Evolutionary conservation across 2,797 vertebrate genomes (phyloP), one percentile per base, ranked within the genome.

Genomic region (Scolopax rusticola): DNA sequence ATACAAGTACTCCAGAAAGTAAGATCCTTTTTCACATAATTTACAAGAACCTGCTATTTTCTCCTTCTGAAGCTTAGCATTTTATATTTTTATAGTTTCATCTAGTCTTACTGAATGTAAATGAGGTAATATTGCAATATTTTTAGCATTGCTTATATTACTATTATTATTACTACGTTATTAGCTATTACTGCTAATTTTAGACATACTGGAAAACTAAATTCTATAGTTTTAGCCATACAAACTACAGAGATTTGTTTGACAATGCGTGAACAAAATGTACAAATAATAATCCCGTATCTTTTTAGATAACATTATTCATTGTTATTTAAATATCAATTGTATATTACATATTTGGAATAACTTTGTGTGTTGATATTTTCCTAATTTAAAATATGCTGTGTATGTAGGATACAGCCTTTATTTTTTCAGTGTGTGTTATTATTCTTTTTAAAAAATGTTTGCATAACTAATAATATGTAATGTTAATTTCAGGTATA

Each of bases 271-370:
- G 30, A 50, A 71, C 27, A 89, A 85, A 87, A 60, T 24, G 12
- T 17, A 23, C 5, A 47, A 11, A 11, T 36, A 33, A 67, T 40
- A 6, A 0, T 2, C 32, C 4, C 1, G 1, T n/a, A 8, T 68
- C 13, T 51, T 70, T 91, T 80, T 71, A 71, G 15, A 38, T 51
- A 38, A 65, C 8, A 1, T 41, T 91, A 43, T 48, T 81, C 1
- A 45, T 77, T 63, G 3, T 56, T 78, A 32, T 70, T 79, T 53
- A 18, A 64, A 69, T 74, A 30, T 38, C 32, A 79, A 7, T 20
- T 70, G 5, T n/a, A 15, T 48, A 19, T 5, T 38, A n/a, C 48
- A 30, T 7, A 36, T 53, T 85, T 83, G 36, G 80, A 93, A 79
- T 75, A 79, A 33, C 27, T 81, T 84, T 82, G n/a, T 48, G 7